Conservation (phyloP, 2,888 invertebrate species). For the Blastobasis adustella region DNA sequence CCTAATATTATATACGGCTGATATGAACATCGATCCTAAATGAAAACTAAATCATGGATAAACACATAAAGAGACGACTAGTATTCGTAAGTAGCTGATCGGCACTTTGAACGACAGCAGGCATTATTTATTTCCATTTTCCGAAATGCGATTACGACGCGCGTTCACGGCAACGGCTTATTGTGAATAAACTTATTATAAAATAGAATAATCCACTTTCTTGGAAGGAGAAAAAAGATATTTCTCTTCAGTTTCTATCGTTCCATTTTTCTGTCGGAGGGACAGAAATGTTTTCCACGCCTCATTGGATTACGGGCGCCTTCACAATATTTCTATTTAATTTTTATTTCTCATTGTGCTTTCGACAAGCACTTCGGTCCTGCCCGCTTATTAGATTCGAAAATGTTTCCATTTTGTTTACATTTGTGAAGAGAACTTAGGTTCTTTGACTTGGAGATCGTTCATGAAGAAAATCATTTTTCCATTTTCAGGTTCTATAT, state of each 20-base stretch:
- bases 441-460: too few species aligned
- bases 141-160: too few species aligned
- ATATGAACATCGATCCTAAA: too few species aligned
- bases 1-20: too few species aligned
- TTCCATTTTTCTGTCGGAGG: slow-evolving; percentile 21
- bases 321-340: slow-evolving; percentile 69
- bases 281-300: slow-evolving; percentile 37
- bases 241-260: neutral
- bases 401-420: slow-evolving; percentile 1
- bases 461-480: too few species aligned
- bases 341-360: slow-evolving; percentile 64
- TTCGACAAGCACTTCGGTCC: slow-evolving; percentile 17
- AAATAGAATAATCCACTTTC: slow-evolving; percentile 66
- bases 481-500: too few species aligned
- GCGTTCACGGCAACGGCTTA: slow-evolving; percentile 20
- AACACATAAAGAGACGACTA: too few species aligned
- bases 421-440: too few species aligned
- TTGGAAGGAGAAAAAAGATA: slow-evolving; percentile 21
- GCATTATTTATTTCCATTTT: too few species aligned
- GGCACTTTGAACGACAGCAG: too few species aligned
- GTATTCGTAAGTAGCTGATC: too few species aligned
- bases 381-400: slow-evolving; percentile 42
- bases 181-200: slow-evolving; percentile 68
- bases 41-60: too few species aligned
- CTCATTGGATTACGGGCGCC: slow-evolving; percentile 57